A percentile compares a stretch with the other conserved stretches of the same genome.
Evolutionary conservation across 1,140 invertebrate species (phyloP).

Genomic region (Pseudomyrmex gracilis): DNA sequence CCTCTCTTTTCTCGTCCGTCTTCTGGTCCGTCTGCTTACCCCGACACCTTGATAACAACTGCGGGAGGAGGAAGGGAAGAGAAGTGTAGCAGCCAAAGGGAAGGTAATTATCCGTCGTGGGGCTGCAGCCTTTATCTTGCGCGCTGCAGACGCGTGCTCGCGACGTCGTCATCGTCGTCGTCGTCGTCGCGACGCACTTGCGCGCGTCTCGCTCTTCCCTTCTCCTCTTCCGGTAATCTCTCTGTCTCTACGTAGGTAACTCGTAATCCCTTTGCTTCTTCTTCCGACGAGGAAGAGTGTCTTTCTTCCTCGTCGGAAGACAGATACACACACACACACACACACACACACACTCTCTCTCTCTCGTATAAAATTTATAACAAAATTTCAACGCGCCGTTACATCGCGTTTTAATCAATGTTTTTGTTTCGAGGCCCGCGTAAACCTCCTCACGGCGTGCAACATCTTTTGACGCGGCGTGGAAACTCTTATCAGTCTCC

Average conservation of each 20-base stretch:
- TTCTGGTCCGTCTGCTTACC: constrained; percentile 11
- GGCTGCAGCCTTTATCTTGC: constrained; percentile 61
- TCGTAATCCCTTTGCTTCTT: neutral
- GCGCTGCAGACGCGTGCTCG: constrained; percentile 46
- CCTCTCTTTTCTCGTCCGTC: neutral
- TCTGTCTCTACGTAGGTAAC: constrained; percentile 1
- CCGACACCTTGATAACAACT: constrained; percentile 50
- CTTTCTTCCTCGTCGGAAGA: neutral
- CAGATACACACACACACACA: neutral
- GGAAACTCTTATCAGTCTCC: no score
- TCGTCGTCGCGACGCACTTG: constrained; percentile 6
- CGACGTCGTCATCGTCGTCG: constrained; percentile 30
- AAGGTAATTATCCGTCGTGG: constrained; percentile 67
- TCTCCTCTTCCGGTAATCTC: no score
- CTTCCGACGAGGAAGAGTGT: no score
- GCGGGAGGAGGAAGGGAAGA: neutral
- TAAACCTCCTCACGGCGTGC: no score
- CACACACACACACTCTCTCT: neutral
- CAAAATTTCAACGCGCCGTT: neutral
- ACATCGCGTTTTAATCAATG: neutral
- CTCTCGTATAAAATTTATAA: neutral
- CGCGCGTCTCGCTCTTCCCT: constrained; percentile 9
- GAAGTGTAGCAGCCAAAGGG: constrained; percentile 42
- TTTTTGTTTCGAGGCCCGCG: no score
- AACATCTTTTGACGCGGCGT: no score